Evolutionary conservation across 2,888 invertebrate species (phyloP), one percentile per base, ranked within the genome.

Genomic region (Diarsia mendica): DNA sequence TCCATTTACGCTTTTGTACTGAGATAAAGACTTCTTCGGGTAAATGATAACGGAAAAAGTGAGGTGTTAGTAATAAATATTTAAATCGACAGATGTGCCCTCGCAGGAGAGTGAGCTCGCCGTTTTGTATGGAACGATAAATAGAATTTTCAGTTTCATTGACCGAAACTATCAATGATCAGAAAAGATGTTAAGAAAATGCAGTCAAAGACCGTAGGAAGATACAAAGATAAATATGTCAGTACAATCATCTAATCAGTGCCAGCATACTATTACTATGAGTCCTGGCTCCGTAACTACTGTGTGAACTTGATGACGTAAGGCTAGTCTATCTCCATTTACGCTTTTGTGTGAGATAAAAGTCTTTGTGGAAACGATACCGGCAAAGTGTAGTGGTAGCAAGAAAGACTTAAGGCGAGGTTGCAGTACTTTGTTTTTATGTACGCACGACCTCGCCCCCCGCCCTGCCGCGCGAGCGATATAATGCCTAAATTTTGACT

Each of bases 221-320:
- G 65, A 23, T 15, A 49, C 46, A 1, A 49, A 55, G 67, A 77
- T 66, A 60, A 60, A 60, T 60, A 80, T 60, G 68, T 68, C 66
- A 78, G 65, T 66, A 64, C 72, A 74, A 82, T 84, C 77, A 82
- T 78, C n/a, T 74, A 79, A 85, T 80, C 77, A 85, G 71, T 71
- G 65, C 63, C 64, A 58, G 67, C 76, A 65, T 85, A 55, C 65
- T 73, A 67, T 77, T 77, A 67, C 64, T 46, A 9, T 82, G 86
- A 84, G 67, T 73, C 51, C 63, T 18, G 60, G 4, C 61, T 33
- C 15, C 60, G 44, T 20, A 3, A 33, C 15, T 78, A 39, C 53
- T 49, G 55, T 28, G 65, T 44, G 23, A 60, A 46, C 51, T 60
- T 53, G 46, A 44, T 65, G 44, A 79, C 69, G 65, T 33, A 51